These are phyloP conservation scores for Protobothrops flavoviridis DNA, from an alignment of 2,113 vertebrate species.

Conservation along the genomic window DNA sequence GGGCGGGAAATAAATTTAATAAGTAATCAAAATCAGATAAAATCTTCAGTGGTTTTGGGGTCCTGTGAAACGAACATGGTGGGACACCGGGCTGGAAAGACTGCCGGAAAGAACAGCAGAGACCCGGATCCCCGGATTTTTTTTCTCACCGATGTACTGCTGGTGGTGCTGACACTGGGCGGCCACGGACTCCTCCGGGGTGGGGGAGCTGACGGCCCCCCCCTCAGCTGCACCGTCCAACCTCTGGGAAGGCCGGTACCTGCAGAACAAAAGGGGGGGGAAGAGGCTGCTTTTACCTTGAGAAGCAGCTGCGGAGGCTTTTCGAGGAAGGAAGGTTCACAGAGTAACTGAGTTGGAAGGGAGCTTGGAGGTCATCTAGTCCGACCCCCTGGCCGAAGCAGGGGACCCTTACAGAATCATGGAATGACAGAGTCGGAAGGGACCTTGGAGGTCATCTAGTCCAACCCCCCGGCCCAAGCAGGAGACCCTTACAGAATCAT, in stretches of 20 bases:
- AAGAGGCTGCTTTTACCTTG: too few relatives aligned
- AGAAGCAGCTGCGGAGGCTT: not conserved
- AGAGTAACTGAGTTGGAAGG: not conserved
- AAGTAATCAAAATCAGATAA: not conserved
- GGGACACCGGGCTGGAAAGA: not conserved
- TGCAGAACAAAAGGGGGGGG: constrained; percentile 36
- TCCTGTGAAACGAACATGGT: not conserved
- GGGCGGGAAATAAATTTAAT: not conserved
- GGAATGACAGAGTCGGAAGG: not conserved
- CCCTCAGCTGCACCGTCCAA: constrained; percentile 84
- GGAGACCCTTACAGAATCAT: too few relatives aligned
- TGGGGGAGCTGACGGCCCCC: constrained; percentile 76
- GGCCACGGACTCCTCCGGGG: constrained; percentile 87
- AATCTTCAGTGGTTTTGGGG: not conserved
- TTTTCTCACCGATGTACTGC: constrained; percentile 91
- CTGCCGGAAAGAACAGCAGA: too few relatives aligned
- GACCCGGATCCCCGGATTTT: not conserved
- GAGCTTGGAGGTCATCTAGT: not conserved
- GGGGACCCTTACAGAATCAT: too few relatives aligned
- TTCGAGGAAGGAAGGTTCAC: not conserved
- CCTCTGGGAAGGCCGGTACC: constrained; percentile 93
- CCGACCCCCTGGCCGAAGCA: too few relatives aligned
- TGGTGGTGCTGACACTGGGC: constrained; percentile 95
- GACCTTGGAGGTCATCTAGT: not conserved
- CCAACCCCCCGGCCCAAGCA: too few relatives aligned